Percentiles rank a stretch among this genome's conserved stretches.
phyloP scores from a whole-genome alignment of 2,797 vertebrate species.

The Graptemys geographica region DNA sequence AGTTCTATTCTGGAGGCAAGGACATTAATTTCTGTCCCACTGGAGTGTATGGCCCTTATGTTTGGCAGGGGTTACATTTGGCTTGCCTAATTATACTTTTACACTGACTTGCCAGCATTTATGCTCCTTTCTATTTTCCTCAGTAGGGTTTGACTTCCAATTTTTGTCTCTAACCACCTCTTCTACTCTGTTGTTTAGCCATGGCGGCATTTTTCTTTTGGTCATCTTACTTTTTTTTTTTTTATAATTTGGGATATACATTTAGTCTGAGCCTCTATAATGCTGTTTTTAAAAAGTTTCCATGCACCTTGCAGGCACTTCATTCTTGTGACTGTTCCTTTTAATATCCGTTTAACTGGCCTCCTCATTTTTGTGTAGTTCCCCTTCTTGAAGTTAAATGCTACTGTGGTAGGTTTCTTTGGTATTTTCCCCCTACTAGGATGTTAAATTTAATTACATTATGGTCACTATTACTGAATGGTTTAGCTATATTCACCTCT shows the following conservation, averaged over 20 bases:
- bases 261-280: not conserved
- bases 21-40: not conserved
- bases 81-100: not conserved
- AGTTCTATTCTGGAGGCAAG: not conserved
- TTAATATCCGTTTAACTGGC: not conserved
- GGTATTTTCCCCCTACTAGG: not conserved
- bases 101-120: not conserved
- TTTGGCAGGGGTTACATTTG: not conserved
- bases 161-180: not conserved
- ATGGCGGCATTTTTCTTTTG: not conserved
- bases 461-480: not conserved
- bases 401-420: not conserved
- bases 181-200: not conserved
- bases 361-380: not conserved
- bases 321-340: not conserved
- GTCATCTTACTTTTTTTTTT: not conserved
- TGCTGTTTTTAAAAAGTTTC: not conserved
- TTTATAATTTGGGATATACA: not conserved
- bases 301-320: not conserved
- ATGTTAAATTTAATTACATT: not conserved
- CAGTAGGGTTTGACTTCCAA: not conserved
- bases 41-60: not conserved
- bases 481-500: not conserved
- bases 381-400: not conserved
- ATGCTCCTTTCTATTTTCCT: not conserved